Evolutionary conservation across 2,888 invertebrate species (phyloP).

Genomic region (Digitonthophagus gazella): DNA sequence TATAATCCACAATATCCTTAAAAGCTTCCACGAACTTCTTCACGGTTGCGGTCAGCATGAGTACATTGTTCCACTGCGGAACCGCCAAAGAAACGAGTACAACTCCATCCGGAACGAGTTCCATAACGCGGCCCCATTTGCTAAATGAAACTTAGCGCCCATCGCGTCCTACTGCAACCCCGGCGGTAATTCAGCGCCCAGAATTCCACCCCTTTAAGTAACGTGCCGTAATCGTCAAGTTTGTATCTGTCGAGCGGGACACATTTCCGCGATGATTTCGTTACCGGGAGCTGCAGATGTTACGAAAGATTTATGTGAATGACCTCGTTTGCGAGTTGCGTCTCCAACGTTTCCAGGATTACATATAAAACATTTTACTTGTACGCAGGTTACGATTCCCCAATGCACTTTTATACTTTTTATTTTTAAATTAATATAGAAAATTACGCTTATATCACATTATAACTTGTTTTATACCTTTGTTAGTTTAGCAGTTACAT

Average conservation of each 20-base stretch:
- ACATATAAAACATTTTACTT: too few relatives aligned
- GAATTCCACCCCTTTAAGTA: slow-evolving; percentile 10
- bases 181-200: slow-evolving; percentile 3
- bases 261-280: neutral
- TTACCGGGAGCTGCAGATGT: neutral
- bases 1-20: slow-evolving; percentile 15
- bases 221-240: slow-evolving; percentile 11
- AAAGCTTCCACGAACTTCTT: slow-evolving; percentile 8
- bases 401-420: neutral
- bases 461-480: neutral
- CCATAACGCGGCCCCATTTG: slow-evolving; percentile 14
- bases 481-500: neutral
- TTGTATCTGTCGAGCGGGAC: slow-evolving; percentile 1
- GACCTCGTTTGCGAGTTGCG: neutral
- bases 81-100: slow-evolving; percentile 4
- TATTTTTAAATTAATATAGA: neutral
- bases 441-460: too few relatives aligned
- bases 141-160: slow-evolving; percentile 14
- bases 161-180: slow-evolving; percentile 1
- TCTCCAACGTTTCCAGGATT: neutral
- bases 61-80: slow-evolving; percentile 4
- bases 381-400: neutral
- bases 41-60: slow-evolving; percentile 4
- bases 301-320: neutral
- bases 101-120: slow-evolving; percentile 2